A percentile compares a stretch with the other conserved stretches of the same genome.
Conservation (phyloP, 2,797 vertebrate species). For the Trichosurus vulpecula region DNA sequence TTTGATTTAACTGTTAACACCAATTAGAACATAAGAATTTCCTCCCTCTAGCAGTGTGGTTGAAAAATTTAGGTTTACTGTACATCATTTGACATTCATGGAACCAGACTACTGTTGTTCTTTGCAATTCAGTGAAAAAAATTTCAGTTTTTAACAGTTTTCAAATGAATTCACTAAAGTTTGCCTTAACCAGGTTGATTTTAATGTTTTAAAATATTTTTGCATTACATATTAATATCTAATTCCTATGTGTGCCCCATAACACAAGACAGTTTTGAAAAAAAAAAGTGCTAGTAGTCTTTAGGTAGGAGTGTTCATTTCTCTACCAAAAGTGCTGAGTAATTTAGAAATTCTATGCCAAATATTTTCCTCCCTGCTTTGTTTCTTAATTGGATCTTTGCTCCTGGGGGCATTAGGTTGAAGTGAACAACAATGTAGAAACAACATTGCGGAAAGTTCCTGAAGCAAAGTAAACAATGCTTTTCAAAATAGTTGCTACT, state of each 20-base stretch:
- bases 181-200: constrained; percentile 30
- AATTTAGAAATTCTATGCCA: constrained; percentile 54
- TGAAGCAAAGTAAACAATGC: constrained; percentile 70
- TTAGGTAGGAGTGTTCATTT: constrained; percentile 51
- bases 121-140: constrained; percentile 48
- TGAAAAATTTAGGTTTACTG: constrained; percentile 25
- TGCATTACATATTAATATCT: constrained; percentile 37
- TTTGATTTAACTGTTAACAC: neutral
- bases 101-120: constrained; percentile 5
- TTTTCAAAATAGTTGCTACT: constrained; percentile 74
- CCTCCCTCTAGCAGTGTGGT: neutral
- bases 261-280: constrained; percentile 9
- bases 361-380: constrained; percentile 72
- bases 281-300: constrained; percentile 43
- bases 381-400: constrained; percentile 79
- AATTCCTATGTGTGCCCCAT: constrained; percentile 6
- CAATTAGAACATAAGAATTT: constrained; percentile 41
- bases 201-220: constrained; percentile 41
- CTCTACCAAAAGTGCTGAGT: constrained; percentile 20
- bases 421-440: constrained; percentile 74
- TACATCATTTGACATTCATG: neutral
- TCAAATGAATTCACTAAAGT: constrained; percentile 3
- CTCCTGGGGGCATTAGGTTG: constrained; percentile 72
- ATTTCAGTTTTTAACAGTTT: constrained; percentile 6
- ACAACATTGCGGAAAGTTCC: constrained; percentile 61